Conservation (phyloP, 2,888 invertebrate species). For the Tridacna crocea region DNA sequence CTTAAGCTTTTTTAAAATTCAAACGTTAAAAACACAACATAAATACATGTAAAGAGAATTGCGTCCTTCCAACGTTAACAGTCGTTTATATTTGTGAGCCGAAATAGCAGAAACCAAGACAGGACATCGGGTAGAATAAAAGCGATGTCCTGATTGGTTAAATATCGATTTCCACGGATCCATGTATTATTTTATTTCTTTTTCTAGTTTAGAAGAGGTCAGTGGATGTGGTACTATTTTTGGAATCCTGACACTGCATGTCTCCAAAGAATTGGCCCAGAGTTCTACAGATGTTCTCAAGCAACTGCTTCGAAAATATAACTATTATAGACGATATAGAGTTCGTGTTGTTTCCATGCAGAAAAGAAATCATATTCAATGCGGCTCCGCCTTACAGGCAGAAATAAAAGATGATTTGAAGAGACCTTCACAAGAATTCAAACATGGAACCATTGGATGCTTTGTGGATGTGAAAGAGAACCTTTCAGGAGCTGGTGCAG, state of each 20-base stretch:
- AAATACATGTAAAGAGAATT: too few species aligned
- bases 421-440: background rate
- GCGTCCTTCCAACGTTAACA: too few species aligned
- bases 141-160: too few species aligned
- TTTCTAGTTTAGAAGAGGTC: background rate
- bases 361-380: background rate
- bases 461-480: conserved; percentile 1
- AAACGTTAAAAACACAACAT: too few species aligned
- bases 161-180: too few species aligned
- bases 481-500: background rate
- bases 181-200: background rate
- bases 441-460: conserved; percentile 16
- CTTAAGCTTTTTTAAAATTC: too few species aligned
- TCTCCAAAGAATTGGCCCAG: background rate
- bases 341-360: background rate
- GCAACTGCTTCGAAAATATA: conserved; percentile 3
- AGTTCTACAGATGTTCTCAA: background rate
- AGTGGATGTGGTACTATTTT: conserved; percentile 15
- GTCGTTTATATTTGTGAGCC: too few species aligned
- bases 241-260: conserved; percentile 13
- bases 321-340: conserved; percentile 7
- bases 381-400: background rate
- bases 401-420: background rate
- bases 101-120: too few species aligned
- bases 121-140: too few species aligned